Base-by-base conservation (phyloP, 1,140 invertebrate genomes). In the Heliconius melpomene region DNA sequence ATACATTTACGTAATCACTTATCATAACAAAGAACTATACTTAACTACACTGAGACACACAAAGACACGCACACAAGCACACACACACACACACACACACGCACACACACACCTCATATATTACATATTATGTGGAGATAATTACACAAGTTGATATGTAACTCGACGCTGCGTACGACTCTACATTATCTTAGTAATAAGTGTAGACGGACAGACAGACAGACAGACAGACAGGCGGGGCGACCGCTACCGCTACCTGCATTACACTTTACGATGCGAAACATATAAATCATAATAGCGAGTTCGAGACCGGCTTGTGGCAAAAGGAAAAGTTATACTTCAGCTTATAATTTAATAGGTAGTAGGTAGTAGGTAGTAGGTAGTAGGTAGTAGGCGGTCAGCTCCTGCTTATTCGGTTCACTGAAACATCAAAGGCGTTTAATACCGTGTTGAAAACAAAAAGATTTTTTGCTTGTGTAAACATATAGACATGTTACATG, bases 231-330 rank as follows among this genome's bases (percentile, higher is more conserved):
- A 83, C 84, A 85, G 82, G 83, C 84, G 36, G 82, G 74, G 72
- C 75, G 84, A 80, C 38, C 8, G 82, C 82, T 82, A 80, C 38
- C 8, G 82, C 82, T 82, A 85, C 81, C 82, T 82, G 80, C 57
- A 36, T 79, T 74, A 78, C 60, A 32, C 40, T 50, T 46, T 72
- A 77, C 60, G 46, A 66, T 66, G 60, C 60, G 13, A 66, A 18
- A 66, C 1, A 23, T 26, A 66, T 66, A 66, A 66, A 29, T 66
- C 60, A 66, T 66, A 66, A 66, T 29, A 29, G 26, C 60, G 9
- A 29, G 60, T 66, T 16, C 20, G 23, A 66, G 26, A 26, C 26
- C 60, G 26, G 60, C 6, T 57, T 66, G 60, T 11, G 60, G 60
- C 60, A 16, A n/a, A 29, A 23, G 26, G n/a, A 20, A 66, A 29